Evolutionary conservation across 2,888 invertebrate species (phyloP).

Genomic region (Tetramorium bicarinatum): DNA sequence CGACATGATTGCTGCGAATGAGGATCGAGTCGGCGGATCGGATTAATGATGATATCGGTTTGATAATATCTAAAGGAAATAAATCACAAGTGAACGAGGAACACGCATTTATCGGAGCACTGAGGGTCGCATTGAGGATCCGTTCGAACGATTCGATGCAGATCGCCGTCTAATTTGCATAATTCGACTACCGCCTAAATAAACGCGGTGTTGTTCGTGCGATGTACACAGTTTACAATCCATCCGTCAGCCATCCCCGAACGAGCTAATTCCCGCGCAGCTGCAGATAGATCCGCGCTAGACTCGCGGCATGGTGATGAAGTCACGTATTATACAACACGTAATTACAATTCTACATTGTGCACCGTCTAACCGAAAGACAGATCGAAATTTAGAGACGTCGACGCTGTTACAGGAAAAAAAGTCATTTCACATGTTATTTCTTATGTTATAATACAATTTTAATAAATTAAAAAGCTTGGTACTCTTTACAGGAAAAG

Average conservation of each 20-base stretch:
- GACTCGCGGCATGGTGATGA: slow-evolving; percentile 1
- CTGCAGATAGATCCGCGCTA: background rate
- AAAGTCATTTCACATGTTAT: background rate
- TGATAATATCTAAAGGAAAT: slow-evolving; percentile 18
- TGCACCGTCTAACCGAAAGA: background rate
- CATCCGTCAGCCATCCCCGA: background rate
- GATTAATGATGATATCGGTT: background rate
- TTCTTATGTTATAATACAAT: background rate
- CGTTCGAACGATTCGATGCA: background rate
- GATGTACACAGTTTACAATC: slow-evolving; percentile 37
- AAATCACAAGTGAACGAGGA: slow-evolving; percentile 1
- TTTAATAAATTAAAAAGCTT: background rate
- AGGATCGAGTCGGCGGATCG: slow-evolving; percentile 24
- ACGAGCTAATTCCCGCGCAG: slow-evolving; percentile 28
- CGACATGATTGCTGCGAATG: background rate
- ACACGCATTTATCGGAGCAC: background rate
- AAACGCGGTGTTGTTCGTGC: slow-evolving; percentile 24
- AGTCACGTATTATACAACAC: slow-evolving; percentile 35
- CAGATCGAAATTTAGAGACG: background rate
- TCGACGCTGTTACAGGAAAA: background rate
- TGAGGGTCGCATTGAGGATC: background rate
- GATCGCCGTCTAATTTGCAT: slow-evolving; percentile 27
- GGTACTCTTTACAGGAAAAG: background rate
- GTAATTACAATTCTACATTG: slow-evolving; percentile 4
- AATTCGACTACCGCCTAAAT: slow-evolving; percentile 38